Conservation (phyloP, 2,113 vertebrate species). For the Neofelis nebulosa region DNA sequence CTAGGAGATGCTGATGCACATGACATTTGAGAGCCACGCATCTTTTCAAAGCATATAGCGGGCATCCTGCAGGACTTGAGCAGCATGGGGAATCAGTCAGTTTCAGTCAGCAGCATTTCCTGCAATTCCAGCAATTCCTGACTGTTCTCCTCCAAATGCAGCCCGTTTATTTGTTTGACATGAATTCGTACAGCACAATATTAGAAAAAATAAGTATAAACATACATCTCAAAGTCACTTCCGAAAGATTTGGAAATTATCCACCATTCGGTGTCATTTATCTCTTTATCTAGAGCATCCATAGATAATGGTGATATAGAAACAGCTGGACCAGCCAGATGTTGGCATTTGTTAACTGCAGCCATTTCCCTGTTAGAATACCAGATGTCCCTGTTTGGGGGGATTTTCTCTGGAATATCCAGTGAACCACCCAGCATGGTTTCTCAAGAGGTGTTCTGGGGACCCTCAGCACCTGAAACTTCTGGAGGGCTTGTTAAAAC, state of each 20-base stretch:
- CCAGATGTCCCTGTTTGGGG: constrained; percentile 68
- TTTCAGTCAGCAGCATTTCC: background rate
- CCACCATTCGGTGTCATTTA: constrained; percentile 52
- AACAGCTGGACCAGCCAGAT: constrained; percentile 77
- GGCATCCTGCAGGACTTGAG: background rate
- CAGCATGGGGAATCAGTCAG: background rate
- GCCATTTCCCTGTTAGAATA: constrained; percentile 72
- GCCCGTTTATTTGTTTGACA: background rate
- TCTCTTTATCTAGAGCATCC: constrained; percentile 53
- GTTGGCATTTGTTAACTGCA: constrained; percentile 75
- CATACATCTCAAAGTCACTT: constrained; percentile 72
- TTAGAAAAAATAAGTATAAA: constrained; percentile 17
- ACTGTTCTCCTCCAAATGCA: background rate
- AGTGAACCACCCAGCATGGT: background rate
- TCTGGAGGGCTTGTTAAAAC: background rate
- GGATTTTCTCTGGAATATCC: constrained; percentile 63
- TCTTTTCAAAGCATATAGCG: background rate
- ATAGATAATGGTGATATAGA: constrained; percentile 56
- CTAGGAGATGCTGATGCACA: background rate
- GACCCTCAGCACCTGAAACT: background rate
- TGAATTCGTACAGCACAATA: background rate
- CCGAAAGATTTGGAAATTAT: constrained; percentile 58
- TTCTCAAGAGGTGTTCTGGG: background rate
- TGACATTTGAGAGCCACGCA: background rate
- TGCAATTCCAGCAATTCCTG: background rate